Conservation (phyloP, 2,797 vertebrate species). For the Syngnathus rostellatus region DNA sequence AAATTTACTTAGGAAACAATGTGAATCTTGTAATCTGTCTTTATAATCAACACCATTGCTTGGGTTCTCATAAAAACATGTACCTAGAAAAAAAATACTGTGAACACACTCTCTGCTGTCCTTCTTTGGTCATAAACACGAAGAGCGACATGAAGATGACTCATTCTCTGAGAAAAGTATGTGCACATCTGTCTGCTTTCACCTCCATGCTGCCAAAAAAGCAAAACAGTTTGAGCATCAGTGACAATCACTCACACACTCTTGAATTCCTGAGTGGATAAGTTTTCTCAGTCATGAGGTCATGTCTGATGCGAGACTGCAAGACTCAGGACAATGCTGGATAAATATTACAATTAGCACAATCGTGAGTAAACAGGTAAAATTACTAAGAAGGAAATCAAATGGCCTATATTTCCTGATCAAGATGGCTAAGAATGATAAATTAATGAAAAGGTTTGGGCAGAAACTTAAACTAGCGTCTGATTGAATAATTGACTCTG, state of each 20-base stretch:
- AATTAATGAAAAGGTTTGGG: background rate
- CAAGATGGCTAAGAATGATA: background rate
- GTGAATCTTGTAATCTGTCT: too few relatives aligned
- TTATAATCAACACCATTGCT: too few relatives aligned
- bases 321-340: background rate
- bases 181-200: constrained; percentile 7
- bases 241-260: background rate
- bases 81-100: too few relatives aligned
- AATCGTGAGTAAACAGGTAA: background rate
- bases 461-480: too few relatives aligned
- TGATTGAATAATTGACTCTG: too few relatives aligned
- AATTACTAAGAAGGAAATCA: too few relatives aligned
- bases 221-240: background rate
- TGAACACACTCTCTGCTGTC: constrained; percentile 27
- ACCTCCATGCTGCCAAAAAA: background rate
- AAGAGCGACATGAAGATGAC: constrained; percentile 49
- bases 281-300: background rate
- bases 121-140: constrained; percentile 62
- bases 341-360: background rate
- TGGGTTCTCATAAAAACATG: too few relatives aligned
- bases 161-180: constrained; percentile 43
- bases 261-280: background rate
- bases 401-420: background rate
- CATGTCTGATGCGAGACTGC: background rate
- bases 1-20: too few relatives aligned